These are phyloP conservation scores for Cerceris ruficornis DNA, from an alignment of 2,888 invertebrate species.

Conservation along the genomic window DNA sequence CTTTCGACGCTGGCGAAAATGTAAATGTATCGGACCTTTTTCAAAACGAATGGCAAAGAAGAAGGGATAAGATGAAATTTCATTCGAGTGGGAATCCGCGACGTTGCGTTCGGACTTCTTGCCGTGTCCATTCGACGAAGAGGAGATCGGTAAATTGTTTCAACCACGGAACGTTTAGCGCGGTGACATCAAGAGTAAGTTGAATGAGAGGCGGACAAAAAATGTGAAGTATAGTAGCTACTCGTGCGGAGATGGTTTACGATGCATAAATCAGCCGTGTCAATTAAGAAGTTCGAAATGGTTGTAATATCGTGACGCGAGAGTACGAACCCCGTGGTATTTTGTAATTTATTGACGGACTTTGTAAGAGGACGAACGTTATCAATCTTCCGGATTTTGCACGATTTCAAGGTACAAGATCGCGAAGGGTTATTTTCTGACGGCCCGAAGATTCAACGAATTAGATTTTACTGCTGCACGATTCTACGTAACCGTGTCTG, in stretches of 20 bases:
- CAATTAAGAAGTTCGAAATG: slow-evolving; percentile 32
- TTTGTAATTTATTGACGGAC: not conserved
- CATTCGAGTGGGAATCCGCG: too few species aligned
- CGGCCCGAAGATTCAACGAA: not conserved
- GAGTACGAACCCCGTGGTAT: not conserved
- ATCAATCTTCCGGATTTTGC: not conserved
- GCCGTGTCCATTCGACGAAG: too few species aligned
- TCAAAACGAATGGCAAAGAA: too few species aligned
- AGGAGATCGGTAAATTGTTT: slow-evolving; percentile 17
- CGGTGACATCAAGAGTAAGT: slow-evolving; percentile 34
- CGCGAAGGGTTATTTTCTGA: not conserved
- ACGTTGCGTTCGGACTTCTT: too few species aligned
- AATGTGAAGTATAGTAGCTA: slow-evolving; percentile 1
- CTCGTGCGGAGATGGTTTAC: slow-evolving; percentile 20
- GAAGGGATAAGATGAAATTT: too few species aligned
- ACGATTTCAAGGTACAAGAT: not conserved
- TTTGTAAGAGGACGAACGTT: not conserved
- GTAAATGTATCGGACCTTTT: too few species aligned
- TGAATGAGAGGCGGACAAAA: slow-evolving; percentile 28
- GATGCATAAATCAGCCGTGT: slow-evolving; percentile 40
- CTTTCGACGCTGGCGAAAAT: too few species aligned
- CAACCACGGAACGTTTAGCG: slow-evolving; percentile 10
- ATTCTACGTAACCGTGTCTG: not conserved
- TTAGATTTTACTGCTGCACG: not conserved
- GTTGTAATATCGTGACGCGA: slow-evolving; percentile 9